Conservation (phyloP, 2,888 invertebrate species). For the Tiphia femorata region DNA sequence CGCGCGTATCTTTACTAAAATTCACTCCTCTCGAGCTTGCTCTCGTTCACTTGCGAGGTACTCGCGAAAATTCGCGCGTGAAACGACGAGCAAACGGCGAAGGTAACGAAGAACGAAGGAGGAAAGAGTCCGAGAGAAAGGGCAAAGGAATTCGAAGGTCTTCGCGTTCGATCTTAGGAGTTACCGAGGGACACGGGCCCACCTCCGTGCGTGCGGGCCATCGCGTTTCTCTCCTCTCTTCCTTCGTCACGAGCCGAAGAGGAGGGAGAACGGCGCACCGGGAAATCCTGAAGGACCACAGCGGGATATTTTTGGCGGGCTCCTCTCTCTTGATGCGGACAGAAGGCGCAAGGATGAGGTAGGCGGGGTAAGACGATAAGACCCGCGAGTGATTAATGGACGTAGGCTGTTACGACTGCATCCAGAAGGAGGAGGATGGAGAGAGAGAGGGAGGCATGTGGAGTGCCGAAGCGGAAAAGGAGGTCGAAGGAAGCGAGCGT, state of each 20-base stretch:
- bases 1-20: too few species aligned
- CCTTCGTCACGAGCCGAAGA: neutral
- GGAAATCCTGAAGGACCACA: slow-evolving; percentile 28
- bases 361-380: slow-evolving; percentile 49
- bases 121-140: neutral
- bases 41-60: too few species aligned
- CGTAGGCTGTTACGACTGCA: slow-evolving; percentile 28
- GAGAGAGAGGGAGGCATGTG: slow-evolving; percentile 8
- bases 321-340: slow-evolving; percentile 5
- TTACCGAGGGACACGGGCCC: neutral
- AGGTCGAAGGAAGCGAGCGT: too few species aligned
- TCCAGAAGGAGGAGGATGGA: neutral
- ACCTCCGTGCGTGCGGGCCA: neutral
- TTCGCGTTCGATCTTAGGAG: neutral
- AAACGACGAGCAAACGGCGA: neutral
- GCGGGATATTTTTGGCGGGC: slow-evolving; percentile 45
- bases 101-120: neutral
- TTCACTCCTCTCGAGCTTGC: too few species aligned
- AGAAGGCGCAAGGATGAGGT: slow-evolving; percentile 30
- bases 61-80: too few species aligned
- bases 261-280: slow-evolving; percentile 8
- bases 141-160: neutral
- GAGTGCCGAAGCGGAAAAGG: slow-evolving; percentile 1
- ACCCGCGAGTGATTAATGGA: slow-evolving; percentile 52
- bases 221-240: slow-evolving; percentile 4